phyloP scores from a whole-genome alignment of 2,113 vertebrate species.

The Eonycteris spelaea region DNA sequence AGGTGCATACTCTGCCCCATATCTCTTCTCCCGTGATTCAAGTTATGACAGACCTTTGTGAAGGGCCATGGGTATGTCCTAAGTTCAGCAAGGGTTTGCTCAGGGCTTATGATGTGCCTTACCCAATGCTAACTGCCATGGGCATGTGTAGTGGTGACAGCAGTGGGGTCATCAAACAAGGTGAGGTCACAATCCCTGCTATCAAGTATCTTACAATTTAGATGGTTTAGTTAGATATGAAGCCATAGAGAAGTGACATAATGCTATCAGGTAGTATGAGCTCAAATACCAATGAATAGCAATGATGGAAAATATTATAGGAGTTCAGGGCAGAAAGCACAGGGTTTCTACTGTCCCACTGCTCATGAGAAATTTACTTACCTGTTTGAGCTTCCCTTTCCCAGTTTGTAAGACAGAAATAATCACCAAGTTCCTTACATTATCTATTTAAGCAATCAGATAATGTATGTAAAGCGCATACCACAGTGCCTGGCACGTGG shows the following conservation, averaged over 20 bases:
- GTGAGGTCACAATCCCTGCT: background rate
- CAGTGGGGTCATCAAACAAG: background rate
- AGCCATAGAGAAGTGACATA: background rate
- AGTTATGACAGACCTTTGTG: background rate
- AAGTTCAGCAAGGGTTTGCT: background rate
- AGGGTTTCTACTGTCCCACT: background rate
- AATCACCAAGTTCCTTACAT: too few relatives aligned
- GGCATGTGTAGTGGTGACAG: background rate
- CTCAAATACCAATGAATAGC: background rate
- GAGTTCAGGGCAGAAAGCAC: background rate
- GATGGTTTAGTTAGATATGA: background rate
- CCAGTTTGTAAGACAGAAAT: background rate
- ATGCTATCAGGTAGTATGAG: background rate
- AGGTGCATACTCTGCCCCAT: background rate
- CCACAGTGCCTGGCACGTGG: background rate
- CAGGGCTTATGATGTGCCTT: background rate
- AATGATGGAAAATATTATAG: background rate
- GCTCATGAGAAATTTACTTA: background rate
- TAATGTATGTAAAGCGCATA: background rate
- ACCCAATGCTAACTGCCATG: rapidly evolving
- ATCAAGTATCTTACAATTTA: background rate
- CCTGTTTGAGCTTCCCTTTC: background rate
- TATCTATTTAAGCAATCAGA: background rate
- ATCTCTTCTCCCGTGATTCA: background rate
- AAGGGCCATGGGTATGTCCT: background rate